Base-by-base conservation (phyloP, 30 jellyfish, hydroid and myxozoan genomes). In the Sanderia malayensis region DNA sequence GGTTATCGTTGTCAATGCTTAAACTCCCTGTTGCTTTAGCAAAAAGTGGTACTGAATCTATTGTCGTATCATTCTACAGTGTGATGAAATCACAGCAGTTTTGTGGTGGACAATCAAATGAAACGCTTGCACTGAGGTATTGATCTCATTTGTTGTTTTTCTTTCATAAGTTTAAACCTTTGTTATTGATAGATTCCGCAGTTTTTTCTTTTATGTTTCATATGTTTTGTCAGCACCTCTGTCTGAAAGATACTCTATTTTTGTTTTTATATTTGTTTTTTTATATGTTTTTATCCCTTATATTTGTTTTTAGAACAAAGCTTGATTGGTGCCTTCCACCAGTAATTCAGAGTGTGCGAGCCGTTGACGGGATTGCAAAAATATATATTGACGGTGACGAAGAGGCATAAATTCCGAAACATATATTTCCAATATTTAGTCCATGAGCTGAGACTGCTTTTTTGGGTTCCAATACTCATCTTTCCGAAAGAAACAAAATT, bases 401-500 rank as follows among this genome's bases (percentile, higher is more conserved):
- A 41, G 55, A 41, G 8, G 55, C 55, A 41, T 41, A 6, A 8
- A 8, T 41, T 41, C 11, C 55, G 11, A 41, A 41, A 41, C 55
- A 41, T 15, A 15, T 15, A 41, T 6, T 41, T 8, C 55, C 55
- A 41, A 41, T 41, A 41, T 41, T 41, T 49, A 49, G 64, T 49
- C 27, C 64, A 18, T 49, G 25, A 68, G 79, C 79, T 67, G 79
- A 67, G 79, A 33, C 66, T 8, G 33, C 66, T 15, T 22, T 67
- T 67, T 67, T 67, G 68, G 79, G 79, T 13, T 67, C 33, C 66
- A 67, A 67, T 67, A 67, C 79, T 67, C 79, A 67, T 24, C 67
- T 67, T 31, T 30, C 79, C 33, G 79, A 67, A 67, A 67, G 68
- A 31, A 67, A 67, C 79, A 33, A 67, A 67, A 67, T n/a, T 33